Percentiles rank a stretch among this genome's conserved stretches.
These are phyloP conservation scores for Phengaris arion DNA, from an alignment of 2,888 invertebrate genomes.

Conservation along the genomic window DNA sequence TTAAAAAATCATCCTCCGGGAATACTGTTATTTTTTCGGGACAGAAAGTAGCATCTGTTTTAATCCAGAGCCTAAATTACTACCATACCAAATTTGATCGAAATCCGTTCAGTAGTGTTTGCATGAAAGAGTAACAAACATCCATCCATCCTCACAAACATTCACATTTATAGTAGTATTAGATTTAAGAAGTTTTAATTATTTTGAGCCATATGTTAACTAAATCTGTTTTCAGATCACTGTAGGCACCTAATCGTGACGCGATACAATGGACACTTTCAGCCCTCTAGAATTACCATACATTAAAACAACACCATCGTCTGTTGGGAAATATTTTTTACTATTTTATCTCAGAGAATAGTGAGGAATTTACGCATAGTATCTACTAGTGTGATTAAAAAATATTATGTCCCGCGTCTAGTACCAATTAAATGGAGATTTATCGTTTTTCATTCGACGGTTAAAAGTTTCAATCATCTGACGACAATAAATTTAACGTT, in stretches of 20 bases:
- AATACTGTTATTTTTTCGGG: too few relatives aligned
- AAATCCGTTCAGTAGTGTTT: too few relatives aligned
- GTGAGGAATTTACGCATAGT: conserved; percentile 35
- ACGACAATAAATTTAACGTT: conserved; percentile 24
- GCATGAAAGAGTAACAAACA: too few relatives aligned
- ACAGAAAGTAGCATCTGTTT: too few relatives aligned
- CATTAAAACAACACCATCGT: conserved; percentile 43
- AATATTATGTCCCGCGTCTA: conserved; percentile 19
- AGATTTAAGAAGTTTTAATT: too few relatives aligned
- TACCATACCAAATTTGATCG: too few relatives aligned
- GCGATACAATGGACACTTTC: not conserved
- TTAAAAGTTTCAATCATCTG: conserved; percentile 8
- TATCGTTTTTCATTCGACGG: not conserved
- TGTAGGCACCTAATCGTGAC: not conserved
- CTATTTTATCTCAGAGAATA: conserved; percentile 34
- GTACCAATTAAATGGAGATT: conserved; percentile 26
- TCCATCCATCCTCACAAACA: too few relatives aligned
- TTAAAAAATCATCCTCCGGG: too few relatives aligned
- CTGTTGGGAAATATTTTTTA: conserved; percentile 43
- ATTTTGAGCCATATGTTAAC: not conserved
- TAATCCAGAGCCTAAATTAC: too few relatives aligned
- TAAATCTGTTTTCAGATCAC: not conserved
- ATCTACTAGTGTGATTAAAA: conserved; percentile 32
- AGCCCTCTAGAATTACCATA: conserved; percentile 49
- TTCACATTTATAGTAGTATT: too few relatives aligned